A percentile compares a stretch with the other conserved stretches of the same genome.
phyloP scores from a whole-genome alignment of 1,140 invertebrate species.

The Drosophila pandora region DNA sequence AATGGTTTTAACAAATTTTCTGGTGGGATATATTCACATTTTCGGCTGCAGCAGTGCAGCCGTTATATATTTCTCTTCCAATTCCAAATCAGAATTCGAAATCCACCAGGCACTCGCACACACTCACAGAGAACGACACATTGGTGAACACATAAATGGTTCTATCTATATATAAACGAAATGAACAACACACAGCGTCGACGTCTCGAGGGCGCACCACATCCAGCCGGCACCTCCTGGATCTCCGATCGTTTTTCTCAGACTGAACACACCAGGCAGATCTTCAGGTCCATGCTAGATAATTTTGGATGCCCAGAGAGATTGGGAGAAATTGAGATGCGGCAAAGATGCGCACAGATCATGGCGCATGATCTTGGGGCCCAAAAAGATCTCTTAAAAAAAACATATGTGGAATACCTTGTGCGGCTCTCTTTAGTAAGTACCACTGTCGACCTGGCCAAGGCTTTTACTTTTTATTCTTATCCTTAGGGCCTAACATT shows the following conservation, averaged over 20 bases:
- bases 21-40: constrained; percentile 40
- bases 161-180: constrained; percentile 78
- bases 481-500: constrained; percentile 35
- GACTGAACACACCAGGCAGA: constrained; percentile 63
- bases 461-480: constrained; percentile 15
- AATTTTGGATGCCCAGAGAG: constrained; percentile 32
- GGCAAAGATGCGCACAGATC: constrained; percentile 21
- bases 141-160: constrained; percentile 48
- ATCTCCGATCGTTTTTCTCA: constrained; percentile 83
- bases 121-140: constrained; percentile 40
- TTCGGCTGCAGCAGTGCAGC: constrained; percentile 23
- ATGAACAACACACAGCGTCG: constrained; percentile 66
- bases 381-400: constrained; percentile 7
- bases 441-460: constrained; percentile 37
- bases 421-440: constrained; percentile 41
- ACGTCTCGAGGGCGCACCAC: constrained; percentile 62
- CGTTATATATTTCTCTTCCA: constrained; percentile 22
- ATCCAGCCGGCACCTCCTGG: constrained; percentile 83
- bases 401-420: constrained; percentile 37
- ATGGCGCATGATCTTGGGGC: constrained; percentile 17
- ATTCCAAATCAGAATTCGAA: constrained; percentile 36
- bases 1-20: constrained; percentile 39
- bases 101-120: constrained; percentile 44
- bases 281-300: constrained; percentile 54
- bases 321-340: constrained; percentile 15